phyloP scores from a whole-genome alignment of 2,888 invertebrate genomes.

The Crematogaster levior region DNA sequence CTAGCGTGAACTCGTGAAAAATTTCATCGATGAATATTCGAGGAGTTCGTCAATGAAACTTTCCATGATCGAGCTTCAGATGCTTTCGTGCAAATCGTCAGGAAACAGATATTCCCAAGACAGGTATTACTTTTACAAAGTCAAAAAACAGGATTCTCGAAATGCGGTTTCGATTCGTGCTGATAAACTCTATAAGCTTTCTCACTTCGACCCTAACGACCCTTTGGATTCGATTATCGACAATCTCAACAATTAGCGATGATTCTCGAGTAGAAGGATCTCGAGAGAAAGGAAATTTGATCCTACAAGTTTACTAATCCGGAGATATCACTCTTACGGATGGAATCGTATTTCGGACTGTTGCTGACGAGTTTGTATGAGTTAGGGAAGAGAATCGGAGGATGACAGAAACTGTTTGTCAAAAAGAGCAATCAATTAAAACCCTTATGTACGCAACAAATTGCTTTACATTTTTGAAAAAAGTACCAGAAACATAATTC shows the following conservation, averaged over 20 bases:
- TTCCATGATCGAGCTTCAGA: too few species aligned
- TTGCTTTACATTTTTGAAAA: not conserved
- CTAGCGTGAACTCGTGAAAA: too few species aligned
- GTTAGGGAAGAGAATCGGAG: not conserved
- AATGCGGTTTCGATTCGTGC: conserved; percentile 17
- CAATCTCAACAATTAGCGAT: conserved; percentile 12
- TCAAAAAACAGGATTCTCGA: conserved; percentile 14
- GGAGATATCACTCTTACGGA: not conserved
- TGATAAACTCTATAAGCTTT: conserved; percentile 45
- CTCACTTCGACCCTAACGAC: conserved; percentile 24
- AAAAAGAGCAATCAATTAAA: conserved; percentile 28
- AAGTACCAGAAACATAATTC: not conserved
- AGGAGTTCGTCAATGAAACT: too few species aligned
- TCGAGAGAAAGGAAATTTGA: too few species aligned
- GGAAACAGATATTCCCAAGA: conserved; percentile 1
- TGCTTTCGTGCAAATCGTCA: conserved; percentile 10
- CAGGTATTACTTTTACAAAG: conserved; percentile 46
- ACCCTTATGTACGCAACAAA: conserved; percentile 2
- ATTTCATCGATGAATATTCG: too few species aligned
- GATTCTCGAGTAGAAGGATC: not conserved
- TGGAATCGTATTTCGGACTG: not conserved
- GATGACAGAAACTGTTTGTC: not conserved
- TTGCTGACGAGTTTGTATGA: not conserved
- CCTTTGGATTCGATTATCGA: conserved; percentile 12
- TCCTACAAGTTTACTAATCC: conserved; percentile 1